Evolutionary conservation across 1,140 invertebrate species (phyloP).

Genomic region (Dendrolimus punctatus): DNA sequence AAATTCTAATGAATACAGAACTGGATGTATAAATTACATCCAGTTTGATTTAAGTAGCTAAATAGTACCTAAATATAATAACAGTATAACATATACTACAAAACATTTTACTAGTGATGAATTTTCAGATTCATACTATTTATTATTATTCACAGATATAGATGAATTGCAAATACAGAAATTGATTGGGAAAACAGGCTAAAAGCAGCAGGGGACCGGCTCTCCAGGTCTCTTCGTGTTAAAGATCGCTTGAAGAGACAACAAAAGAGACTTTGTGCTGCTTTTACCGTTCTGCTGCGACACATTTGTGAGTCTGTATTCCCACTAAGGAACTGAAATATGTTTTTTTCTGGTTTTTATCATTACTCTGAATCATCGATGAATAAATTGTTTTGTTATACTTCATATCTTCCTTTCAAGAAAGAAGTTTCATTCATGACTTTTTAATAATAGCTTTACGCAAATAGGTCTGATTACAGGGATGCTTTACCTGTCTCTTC

Average conservation of each 20-base stretch:
- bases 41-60: too few relatives aligned
- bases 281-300: slow-evolving; percentile 48
- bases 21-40: too few relatives aligned
- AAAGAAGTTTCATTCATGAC: slow-evolving; percentile 35
- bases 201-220: slow-evolving; percentile 35
- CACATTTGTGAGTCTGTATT: slow-evolving; percentile 44
- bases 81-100: too few relatives aligned
- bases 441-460: slow-evolving; percentile 39
- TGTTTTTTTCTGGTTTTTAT: not conserved
- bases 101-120: too few relatives aligned
- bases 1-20: too few relatives aligned
- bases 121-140: slow-evolving; percentile 1
- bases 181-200: slow-evolving; percentile 37
- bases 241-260: slow-evolving; percentile 47
- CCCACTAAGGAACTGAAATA: not conserved
- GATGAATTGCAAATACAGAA: slow-evolving; percentile 38
- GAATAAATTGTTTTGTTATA: too few relatives aligned
- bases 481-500: slow-evolving; percentile 24
- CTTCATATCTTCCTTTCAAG: too few relatives aligned
- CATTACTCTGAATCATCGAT: not conserved
- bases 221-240: slow-evolving; percentile 41
- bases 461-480: slow-evolving; percentile 21
- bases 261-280: slow-evolving; percentile 55
- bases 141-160: slow-evolving; percentile 27
- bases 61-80: too few relatives aligned